phyloP scores from a whole-genome alignment of 2,113 vertebrate species.

The Ovis canadensis region DNA sequence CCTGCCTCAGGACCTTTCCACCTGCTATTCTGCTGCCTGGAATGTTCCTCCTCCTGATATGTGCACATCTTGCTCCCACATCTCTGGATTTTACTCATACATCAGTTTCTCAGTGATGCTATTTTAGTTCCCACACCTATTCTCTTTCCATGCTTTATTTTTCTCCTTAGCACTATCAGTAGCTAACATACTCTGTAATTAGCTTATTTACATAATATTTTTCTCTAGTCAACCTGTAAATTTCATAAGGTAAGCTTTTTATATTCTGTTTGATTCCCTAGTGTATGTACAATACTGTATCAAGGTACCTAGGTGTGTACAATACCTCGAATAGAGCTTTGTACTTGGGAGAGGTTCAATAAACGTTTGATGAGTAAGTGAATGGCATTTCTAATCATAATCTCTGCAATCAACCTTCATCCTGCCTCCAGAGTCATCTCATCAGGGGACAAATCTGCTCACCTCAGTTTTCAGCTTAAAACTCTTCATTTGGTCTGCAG shows the following conservation, averaged over 20 bases:
- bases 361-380: neutral
- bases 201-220: neutral
- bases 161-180: neutral
- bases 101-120: neutral
- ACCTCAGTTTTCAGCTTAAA: neutral
- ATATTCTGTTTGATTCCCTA: neutral
- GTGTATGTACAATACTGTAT: neutral
- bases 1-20: neutral
- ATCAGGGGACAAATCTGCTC: neutral
- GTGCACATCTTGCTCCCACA: neutral
- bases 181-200: neutral
- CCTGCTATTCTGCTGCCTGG: neutral
- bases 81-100: neutral
- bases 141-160: neutral
- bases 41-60: neutral
- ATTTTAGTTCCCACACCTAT: neutral
- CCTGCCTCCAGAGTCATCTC: neutral
- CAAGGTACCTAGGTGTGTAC: neutral
- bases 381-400: neutral
- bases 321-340: neutral
- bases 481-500: neutral
- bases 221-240: neutral
- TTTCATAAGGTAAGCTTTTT: neutral
- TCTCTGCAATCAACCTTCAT: neutral
- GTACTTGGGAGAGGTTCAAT: neutral